These are phyloP conservation scores for Zapus hudsonius DNA, from an alignment of 2,113 vertebrate species.

Conservation along the genomic window DNA sequence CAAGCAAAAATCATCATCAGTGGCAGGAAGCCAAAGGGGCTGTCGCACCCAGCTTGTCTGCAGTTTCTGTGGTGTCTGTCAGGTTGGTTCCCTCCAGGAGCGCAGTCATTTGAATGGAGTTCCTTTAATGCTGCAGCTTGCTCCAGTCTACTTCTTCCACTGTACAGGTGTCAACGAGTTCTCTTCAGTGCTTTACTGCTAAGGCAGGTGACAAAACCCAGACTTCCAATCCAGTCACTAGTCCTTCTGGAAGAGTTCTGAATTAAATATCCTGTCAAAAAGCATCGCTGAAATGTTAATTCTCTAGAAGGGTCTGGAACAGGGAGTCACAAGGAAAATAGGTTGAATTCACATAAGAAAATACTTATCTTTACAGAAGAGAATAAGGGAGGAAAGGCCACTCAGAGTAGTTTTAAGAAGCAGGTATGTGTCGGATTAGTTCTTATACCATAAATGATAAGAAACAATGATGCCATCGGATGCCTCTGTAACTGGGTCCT, in stretches of 20 bases:
- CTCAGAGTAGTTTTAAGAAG: not conserved
- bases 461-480: slow-evolving; percentile 14
- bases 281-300: slow-evolving; percentile 62
- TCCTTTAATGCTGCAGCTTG: not conserved
- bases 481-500: not conserved
- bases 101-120: slow-evolving; percentile 49
- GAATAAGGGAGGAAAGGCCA: slow-evolving; percentile 13
- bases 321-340: slow-evolving; percentile 23
- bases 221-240: slow-evolving; percentile 42
- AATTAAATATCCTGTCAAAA: slow-evolving; percentile 66
- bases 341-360: slow-evolving; percentile 51
- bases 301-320: slow-evolving; percentile 34
- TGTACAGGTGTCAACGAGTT: slow-evolving; percentile 36
- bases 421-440: not conserved
- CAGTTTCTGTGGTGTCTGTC: slow-evolving; percentile 51
- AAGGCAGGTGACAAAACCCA: slow-evolving; percentile 62
- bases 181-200: slow-evolving; percentile 35
- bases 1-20: not conserved
- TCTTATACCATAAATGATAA: slow-evolving; percentile 13
- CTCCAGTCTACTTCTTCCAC: not conserved
- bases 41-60: not conserved
- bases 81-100: slow-evolving; percentile 22
- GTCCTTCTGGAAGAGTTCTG: slow-evolving; percentile 66
- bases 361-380: slow-evolving; percentile 48
- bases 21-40: not conserved